A percentile compares a stretch with the other conserved stretches of the same genome.
These are phyloP conservation scores for Cheirogaleus medius DNA, from an alignment of 2,113 vertebrate species.

Conservation along the genomic window DNA sequence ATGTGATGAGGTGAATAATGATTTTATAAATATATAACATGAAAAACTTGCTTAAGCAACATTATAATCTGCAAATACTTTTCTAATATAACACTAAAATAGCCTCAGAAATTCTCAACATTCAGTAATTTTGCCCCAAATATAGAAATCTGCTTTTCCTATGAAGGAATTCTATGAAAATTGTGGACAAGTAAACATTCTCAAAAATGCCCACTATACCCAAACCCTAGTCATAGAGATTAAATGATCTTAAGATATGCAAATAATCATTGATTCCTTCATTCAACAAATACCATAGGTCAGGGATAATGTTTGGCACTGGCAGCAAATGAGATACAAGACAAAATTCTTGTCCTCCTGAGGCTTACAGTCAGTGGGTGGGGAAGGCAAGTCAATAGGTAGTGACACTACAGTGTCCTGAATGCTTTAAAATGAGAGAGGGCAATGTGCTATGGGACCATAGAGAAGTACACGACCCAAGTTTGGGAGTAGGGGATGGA, in stretches of 20 bases:
- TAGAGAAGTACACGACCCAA: background rate
- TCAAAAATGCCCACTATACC: background rate
- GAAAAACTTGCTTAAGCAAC: background rate
- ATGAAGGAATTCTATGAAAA: background rate
- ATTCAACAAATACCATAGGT: background rate
- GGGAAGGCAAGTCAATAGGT: background rate
- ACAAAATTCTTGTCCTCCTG: background rate
- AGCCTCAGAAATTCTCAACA: background rate
- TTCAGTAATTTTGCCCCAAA: background rate
- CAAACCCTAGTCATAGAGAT: background rate
- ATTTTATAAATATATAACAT: background rate
- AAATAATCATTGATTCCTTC: background rate
- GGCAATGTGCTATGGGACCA: background rate
- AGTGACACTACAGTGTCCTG: background rate
- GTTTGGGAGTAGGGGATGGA: background rate
- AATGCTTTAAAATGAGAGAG: background rate
- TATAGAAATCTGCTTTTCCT: background rate
- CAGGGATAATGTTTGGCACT: background rate
- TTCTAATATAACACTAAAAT: conserved; percentile 1
- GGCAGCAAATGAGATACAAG: background rate
- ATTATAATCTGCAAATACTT: background rate
- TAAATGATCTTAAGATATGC: background rate
- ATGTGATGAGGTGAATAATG: background rate
- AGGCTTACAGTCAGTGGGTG: background rate
- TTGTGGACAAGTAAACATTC: background rate